These are phyloP conservation scores for Trididemnum miniatum DNA, from an alignment of 23 tunicate species.

Conservation along the genomic window DNA sequence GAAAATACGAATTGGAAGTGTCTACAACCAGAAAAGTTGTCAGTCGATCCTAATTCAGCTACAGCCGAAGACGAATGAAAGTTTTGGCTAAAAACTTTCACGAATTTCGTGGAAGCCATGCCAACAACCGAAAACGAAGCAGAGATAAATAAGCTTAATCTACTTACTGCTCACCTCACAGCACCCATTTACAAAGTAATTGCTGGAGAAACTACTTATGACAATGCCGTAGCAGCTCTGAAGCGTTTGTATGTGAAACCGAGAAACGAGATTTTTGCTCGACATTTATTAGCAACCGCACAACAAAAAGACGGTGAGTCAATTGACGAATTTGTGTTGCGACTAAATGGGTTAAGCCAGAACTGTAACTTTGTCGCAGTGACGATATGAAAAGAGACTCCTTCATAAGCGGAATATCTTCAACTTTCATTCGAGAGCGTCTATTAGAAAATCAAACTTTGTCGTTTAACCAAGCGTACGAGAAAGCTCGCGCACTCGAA, in stretches of 20 bases:
- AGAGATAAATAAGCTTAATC: background rate
- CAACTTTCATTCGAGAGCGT: background rate
- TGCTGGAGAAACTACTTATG: background rate
- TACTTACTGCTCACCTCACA: background rate
- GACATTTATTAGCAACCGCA: conserved; percentile 12
- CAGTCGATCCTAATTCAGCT: too few species aligned
- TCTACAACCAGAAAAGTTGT: too few species aligned
- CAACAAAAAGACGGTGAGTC: conserved; percentile 16
- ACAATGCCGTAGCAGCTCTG: background rate
- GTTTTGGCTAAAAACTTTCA: too few species aligned
- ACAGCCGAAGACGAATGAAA: too few species aligned
- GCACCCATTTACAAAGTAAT: background rate
- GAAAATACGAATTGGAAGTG: too few species aligned
- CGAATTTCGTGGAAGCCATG: too few species aligned
- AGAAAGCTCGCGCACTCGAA: conserved; percentile 3
- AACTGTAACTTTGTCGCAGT: conserved; percentile 10
- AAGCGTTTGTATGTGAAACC: background rate
- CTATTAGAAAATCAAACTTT: background rate
- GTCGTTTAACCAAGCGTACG: background rate
- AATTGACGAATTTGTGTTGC: conserved; percentile 1
- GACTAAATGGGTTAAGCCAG: background rate
- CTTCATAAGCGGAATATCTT: background rate
- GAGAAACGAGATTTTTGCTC: background rate
- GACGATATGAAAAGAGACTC: conserved; percentile 14
- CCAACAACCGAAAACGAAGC: too few species aligned